phyloP scores from a whole-genome alignment of 2,113 vertebrate genomes.

The Notiomystis cincta region DNA sequence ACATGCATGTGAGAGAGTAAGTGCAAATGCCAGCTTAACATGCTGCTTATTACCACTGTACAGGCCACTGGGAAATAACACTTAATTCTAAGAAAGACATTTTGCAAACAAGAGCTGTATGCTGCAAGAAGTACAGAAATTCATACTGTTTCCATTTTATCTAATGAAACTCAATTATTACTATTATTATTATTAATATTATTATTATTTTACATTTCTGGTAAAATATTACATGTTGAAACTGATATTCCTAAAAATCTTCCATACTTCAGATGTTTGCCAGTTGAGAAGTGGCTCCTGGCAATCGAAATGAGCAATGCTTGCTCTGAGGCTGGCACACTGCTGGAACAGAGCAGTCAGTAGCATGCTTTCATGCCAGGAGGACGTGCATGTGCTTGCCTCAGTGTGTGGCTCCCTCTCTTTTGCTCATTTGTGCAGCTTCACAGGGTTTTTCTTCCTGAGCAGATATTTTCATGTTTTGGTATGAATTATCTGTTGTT shows the following conservation, averaged over 20 bases:
- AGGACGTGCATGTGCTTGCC: background rate
- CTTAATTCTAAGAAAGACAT: background rate
- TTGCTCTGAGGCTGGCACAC: background rate
- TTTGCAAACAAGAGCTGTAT: background rate
- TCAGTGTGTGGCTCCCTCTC: background rate
- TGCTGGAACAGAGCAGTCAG: background rate
- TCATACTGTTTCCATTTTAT: background rate
- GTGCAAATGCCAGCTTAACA: background rate
- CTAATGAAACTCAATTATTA: background rate
- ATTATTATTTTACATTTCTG: background rate
- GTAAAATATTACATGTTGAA: background rate
- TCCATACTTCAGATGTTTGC: background rate
- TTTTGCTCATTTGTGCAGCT: background rate
- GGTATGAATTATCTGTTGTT: background rate
- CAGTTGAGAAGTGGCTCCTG: background rate
- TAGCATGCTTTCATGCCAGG: background rate
- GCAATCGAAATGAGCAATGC: background rate
- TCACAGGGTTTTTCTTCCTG: background rate
- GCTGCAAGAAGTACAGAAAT: background rate
- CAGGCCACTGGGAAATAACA: background rate
- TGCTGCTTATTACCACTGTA: background rate
- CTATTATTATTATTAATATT: background rate
- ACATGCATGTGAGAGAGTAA: background rate
- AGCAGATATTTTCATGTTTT: background rate
- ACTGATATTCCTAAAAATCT: background rate